Base-by-base conservation (phyloP, 1,140 invertebrate genomes). In the Parapsyche elsis region DNA sequence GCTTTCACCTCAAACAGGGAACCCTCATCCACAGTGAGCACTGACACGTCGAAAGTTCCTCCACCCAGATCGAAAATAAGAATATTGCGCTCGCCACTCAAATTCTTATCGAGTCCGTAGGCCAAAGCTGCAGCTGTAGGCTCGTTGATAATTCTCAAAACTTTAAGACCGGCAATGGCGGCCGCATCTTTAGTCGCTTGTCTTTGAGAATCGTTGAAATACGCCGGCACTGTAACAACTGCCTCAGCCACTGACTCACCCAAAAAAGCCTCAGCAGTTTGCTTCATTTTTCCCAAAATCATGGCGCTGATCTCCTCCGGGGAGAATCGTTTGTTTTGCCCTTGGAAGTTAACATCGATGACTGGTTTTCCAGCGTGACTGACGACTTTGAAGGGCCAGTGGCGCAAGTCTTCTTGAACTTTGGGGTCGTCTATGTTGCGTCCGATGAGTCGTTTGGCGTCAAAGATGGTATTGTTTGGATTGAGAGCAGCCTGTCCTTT, bases 71-170 rank as follows among this genome's bases (percentile, higher is more conserved):
- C 89, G 79, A 90, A 91, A 44, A 91, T 90, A 94, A 97, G 87
- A 5, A 92, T 89, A 59, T 90, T 92, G 19, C 86, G 82, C 83
- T 92, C 92, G 0, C 95, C 96, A 89, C 93, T 91, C 0, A 91
- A 89, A 86, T 92, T 95, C 84, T 93, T 93, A 84, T 95, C 94
- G 87, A 91, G 91, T 86, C 91, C 97, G 91, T 92, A 94, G 59
- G 93, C 91, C 78, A 94, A 87, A 53, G 93, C 93, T 53, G 93
- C 94, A 53, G 94, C 93, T 5, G 93, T 94, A 80, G 93, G 92
- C 85, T 94, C 93, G 83, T 94, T 93, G 84, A 94, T 93, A 73
- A 94, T 93, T 81, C 93, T 88, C 84, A 94, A 89, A 14, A 92
- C 91, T 83, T 91, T 94, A 84, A 89, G 91, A 84, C 94, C 93